A percentile compares a stretch with the other conserved stretches of the same genome.
phyloP scores from a whole-genome alignment of 2,113 vertebrate species.

The Corythaixoides concolor region DNA sequence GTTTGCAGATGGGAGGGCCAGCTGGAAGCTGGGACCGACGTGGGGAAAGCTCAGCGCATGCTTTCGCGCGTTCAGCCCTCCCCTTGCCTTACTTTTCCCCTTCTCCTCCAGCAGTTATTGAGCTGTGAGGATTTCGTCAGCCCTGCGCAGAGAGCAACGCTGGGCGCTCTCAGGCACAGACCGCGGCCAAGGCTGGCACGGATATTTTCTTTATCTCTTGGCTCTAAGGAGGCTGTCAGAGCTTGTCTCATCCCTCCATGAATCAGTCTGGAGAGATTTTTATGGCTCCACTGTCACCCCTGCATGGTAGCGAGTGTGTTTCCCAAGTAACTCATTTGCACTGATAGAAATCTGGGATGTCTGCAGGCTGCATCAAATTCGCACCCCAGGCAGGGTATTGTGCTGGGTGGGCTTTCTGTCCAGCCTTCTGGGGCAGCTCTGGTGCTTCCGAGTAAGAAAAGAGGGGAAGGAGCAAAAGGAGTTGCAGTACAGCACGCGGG shows the following conservation, averaged over 20 bases:
- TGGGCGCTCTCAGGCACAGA: accelerated
- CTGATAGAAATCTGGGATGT: background rate
- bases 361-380: background rate
- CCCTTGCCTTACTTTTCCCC: accelerated
- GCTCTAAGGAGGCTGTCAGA: background rate
- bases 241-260: accelerated
- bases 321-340: background rate
- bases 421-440: background rate
- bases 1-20: background rate
- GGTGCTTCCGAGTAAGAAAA: background rate
- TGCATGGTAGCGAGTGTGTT: accelerated
- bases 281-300: accelerated
- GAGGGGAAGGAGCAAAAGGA: background rate
- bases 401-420: background rate
- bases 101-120: background rate
- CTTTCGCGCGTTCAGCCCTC: accelerated
- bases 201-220: background rate
- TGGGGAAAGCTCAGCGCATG: background rate
- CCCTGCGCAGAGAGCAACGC: background rate
- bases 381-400: accelerated
- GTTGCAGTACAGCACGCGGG: too few relatives aligned
- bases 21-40: accelerated
- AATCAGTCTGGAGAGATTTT: background rate
- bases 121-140: background rate
- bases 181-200: accelerated